These are phyloP conservation scores for Tragelaphus scriptus DNA, from an alignment of 2,113 vertebrate genomes.

Conservation along the genomic window DNA sequence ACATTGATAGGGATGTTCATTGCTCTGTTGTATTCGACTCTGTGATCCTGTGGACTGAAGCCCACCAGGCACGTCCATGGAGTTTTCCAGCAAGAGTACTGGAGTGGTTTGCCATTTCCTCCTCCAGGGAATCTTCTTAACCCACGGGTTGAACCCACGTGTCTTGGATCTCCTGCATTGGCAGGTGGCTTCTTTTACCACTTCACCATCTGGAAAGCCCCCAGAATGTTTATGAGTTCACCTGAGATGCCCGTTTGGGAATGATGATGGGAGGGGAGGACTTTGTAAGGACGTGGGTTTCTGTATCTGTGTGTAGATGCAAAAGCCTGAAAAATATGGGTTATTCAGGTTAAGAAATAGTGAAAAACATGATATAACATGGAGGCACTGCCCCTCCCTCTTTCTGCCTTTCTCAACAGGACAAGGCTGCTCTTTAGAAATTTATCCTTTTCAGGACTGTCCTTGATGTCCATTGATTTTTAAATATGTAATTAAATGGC, in stretches of 20 bases:
- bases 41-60: background rate
- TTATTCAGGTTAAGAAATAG: background rate
- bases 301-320: background rate
- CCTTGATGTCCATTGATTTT: constrained; percentile 28
- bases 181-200: background rate
- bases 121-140: background rate
- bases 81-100: background rate
- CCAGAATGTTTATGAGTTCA: background rate
- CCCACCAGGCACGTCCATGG: background rate
- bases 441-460: background rate
- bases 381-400: background rate
- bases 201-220: background rate
- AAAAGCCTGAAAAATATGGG: background rate
- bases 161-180: background rate
- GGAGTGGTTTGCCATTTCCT: background rate
- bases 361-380: background rate
- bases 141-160: accelerated
- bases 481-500: constrained; percentile 44
- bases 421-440: background rate
- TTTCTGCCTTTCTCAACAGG: background rate
- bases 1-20: background rate
- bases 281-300: background rate
- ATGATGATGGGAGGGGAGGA: background rate
- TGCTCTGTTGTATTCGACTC: background rate
- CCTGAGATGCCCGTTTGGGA: background rate